Evolutionary conservation across 2,888 invertebrate genomes (phyloP), one percentile per base, ranked within the genome.

Genomic region (Diachrysia chrysitis): DNA sequence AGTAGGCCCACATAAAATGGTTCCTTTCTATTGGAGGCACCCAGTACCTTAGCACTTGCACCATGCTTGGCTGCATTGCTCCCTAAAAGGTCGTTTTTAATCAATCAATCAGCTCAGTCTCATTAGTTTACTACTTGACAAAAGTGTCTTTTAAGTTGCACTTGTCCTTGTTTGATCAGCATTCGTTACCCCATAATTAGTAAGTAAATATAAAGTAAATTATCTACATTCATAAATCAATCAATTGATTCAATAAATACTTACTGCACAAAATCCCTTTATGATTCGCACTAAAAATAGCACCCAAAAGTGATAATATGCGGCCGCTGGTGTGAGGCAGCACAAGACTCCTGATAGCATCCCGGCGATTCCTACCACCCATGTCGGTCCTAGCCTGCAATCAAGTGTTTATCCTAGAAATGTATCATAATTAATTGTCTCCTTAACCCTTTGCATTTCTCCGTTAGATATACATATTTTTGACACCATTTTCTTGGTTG

Each of bases 1-100:
- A 95, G 74, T 94, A 94, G 1, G 94, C 93, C 95, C 95, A 95
- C 91, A 95, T 93, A 64, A 95, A 95, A 80, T 95, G 89, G 77
- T 93, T 91, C 67, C 95, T 89, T 78, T 95, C 95, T n/a, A 88
- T 88, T 2, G 95, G 95, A 16, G 95, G 95, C 14, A 94, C 93
- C 95, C 95, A 95, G 73, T 93, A 87, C 61, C 93, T 86, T 29
- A 95, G 77, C 32, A 94, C 88, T 84, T 94, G 95, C 5, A 95
- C 91, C 95, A 95, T 95, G 70, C 92, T 94, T 7, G 95, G 94
- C 79, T 92, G 90, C 94, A 95, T 95, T 7, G 93, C 95, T 53
- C 95, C 95, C 95, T 95, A 76, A 67, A 17, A 46, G 0, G 5
- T 7, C 57, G 10, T 35, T 35, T 57, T 6, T 3, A 53, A 16